phyloP scores from a whole-genome alignment of 1,140 invertebrate species.

The Drosophila ironensis region DNA sequence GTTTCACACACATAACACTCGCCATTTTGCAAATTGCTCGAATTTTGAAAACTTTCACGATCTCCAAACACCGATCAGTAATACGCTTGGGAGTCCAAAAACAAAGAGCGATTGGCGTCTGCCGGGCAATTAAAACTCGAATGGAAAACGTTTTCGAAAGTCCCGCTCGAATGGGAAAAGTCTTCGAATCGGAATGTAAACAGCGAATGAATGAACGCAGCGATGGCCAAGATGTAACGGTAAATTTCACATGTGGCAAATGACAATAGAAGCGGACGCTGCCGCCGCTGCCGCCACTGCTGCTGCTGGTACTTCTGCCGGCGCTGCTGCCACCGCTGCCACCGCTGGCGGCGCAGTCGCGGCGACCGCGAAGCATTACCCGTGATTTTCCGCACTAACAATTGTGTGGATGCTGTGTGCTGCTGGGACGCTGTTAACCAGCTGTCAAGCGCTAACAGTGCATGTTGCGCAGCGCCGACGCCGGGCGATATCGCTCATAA shows the following conservation, averaged over 20 bases:
- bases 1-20: no score
- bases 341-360: constrained; percentile 15
- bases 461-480: constrained; percentile 30
- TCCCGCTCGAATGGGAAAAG: constrained; percentile 44
- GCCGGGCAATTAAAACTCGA: constrained; percentile 1
- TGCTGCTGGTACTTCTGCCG: constrained; percentile 13
- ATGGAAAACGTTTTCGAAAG: constrained; percentile 26
- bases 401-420: constrained; percentile 64
- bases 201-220: constrained; percentile 73
- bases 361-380: constrained; percentile 28
- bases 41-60: not conserved
- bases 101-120: constrained; percentile 3
- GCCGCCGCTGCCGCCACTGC: constrained; percentile 17
- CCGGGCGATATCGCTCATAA: constrained; percentile 69
- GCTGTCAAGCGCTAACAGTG: constrained; percentile 36
- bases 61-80: no score
- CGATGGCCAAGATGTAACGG: constrained; percentile 68
- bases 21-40: not conserved
- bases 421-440: constrained; percentile 50
- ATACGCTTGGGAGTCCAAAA: no score
- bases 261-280: constrained; percentile 65
- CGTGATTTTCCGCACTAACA: constrained; percentile 23
- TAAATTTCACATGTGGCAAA: constrained; percentile 78
- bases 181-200: constrained; percentile 72
- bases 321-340: constrained; percentile 6